These are phyloP conservation scores for Machimus rusticus DNA, from an alignment of 2,888 invertebrate species.

Conservation along the genomic window DNA sequence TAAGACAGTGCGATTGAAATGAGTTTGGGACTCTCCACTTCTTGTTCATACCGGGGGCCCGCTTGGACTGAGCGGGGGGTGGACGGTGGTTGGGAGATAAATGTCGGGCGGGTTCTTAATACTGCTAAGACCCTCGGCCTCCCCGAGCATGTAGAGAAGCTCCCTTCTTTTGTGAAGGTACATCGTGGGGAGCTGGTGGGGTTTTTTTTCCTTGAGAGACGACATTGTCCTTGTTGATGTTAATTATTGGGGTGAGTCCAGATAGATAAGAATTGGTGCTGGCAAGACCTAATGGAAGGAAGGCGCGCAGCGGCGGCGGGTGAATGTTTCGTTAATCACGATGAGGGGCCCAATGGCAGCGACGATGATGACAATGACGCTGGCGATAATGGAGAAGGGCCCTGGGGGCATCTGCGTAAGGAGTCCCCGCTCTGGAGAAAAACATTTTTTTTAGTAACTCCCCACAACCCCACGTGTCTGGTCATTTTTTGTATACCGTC, in stretches of 20 bases:
- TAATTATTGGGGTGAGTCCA: conserved; percentile 39
- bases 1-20: conserved; percentile 33
- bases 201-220: conserved; percentile 21
- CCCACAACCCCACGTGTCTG: neutral
- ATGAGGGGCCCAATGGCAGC: conserved; percentile 32
- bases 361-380: conserved; percentile 28
- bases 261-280: conserved; percentile 35
- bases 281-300: conserved; percentile 27
- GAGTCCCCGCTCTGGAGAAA: neutral
- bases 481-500: neutral
- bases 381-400: conserved; percentile 6
- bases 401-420: neutral
- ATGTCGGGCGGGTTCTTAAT: neutral
- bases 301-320: neutral
- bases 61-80: neutral
- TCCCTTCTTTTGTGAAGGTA: conserved; percentile 33
- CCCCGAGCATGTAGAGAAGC: neutral
- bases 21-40: conserved; percentile 32
- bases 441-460: neutral
- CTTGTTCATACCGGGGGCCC: conserved; percentile 19
- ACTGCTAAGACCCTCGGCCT: neutral
- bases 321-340: neutral
- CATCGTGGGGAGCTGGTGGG: conserved; percentile 1
- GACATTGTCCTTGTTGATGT: conserved; percentile 39
- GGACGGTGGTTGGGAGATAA: neutral